These are phyloP conservation scores for Balanococcus diminutus DNA, from an alignment of 2,888 invertebrate species.

Conservation along the genomic window DNA sequence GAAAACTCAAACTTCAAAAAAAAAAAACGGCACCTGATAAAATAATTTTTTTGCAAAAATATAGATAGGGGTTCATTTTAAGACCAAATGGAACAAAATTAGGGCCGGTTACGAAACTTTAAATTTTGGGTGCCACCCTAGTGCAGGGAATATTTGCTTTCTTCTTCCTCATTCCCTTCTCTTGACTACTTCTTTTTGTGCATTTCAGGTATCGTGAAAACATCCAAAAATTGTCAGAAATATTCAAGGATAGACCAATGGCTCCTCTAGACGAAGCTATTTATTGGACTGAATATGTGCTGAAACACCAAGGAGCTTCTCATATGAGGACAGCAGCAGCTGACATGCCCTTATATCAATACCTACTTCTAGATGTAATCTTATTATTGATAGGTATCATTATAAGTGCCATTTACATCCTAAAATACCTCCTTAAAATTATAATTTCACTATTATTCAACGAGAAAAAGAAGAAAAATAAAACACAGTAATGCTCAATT, in stretches of 20 bases:
- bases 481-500: neutral
- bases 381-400: neutral
- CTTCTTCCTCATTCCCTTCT: too few relatives aligned
- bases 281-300: constrained; percentile 35
- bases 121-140: too few relatives aligned
- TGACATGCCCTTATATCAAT: constrained; percentile 42
- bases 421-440: neutral
- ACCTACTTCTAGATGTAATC: constrained; percentile 9
- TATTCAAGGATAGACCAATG: constrained; percentile 37
- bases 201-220: too few relatives aligned
- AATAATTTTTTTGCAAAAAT: too few relatives aligned
- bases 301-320: constrained; percentile 13
- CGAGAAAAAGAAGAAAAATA: neutral
- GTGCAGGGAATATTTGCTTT: too few relatives aligned
- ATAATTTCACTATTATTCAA: neutral
- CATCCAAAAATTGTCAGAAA: neutral
- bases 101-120: too few relatives aligned
- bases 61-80: too few relatives aligned
- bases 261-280: neutral
- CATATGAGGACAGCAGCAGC: constrained; percentile 8
- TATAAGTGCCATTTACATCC: neutral
- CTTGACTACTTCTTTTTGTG: neutral
- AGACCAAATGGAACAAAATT: too few relatives aligned
- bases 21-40: too few relatives aligned
- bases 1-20: too few relatives aligned